These are phyloP conservation scores for Micronycteris hirsuta DNA, from an alignment of 2,113 vertebrate species.

Conservation along the genomic window DNA sequence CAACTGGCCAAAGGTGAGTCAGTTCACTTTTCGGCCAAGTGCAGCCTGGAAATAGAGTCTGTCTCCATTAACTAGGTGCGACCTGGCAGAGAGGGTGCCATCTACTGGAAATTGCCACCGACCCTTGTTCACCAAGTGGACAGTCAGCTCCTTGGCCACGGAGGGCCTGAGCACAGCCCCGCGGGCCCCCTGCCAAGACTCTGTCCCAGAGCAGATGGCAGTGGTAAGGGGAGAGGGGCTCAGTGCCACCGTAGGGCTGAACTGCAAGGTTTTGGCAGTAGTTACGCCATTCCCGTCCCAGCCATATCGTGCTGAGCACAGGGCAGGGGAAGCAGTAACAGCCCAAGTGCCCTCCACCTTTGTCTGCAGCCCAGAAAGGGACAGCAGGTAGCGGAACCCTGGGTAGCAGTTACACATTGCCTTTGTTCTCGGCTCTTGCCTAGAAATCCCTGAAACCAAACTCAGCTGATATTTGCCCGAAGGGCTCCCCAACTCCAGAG, in stretches of 20 bases:
- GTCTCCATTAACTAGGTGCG: conserved; percentile 51
- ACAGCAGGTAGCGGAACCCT: neutral
- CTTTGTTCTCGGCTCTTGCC: neutral
- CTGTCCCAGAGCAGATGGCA: conserved; percentile 40
- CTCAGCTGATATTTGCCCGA: conserved; percentile 22
- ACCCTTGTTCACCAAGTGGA: conserved; percentile 49
- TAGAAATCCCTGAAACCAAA: conserved; percentile 13
- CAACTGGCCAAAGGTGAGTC: conserved; percentile 41
- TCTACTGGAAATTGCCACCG: conserved; percentile 66
- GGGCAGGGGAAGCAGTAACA: neutral
- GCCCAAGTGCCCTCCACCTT: neutral
- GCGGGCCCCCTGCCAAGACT: neutral
- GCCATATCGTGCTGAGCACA: neutral
- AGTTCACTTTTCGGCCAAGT: conserved; percentile 56
- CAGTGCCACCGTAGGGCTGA: neutral
- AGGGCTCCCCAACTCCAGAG: neutral
- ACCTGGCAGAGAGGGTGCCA: conserved; percentile 56
- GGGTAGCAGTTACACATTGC: neutral
- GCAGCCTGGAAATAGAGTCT: conserved; percentile 58
- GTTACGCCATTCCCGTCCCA: neutral
- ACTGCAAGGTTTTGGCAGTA: neutral
- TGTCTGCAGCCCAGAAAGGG: neutral
- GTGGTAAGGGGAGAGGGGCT: neutral
- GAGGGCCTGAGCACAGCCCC: neutral
- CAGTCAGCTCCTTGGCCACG: conserved; percentile 21